phyloP scores from a whole-genome alignment of 1,140 invertebrate species.

The Drosophila sproati region DNA sequence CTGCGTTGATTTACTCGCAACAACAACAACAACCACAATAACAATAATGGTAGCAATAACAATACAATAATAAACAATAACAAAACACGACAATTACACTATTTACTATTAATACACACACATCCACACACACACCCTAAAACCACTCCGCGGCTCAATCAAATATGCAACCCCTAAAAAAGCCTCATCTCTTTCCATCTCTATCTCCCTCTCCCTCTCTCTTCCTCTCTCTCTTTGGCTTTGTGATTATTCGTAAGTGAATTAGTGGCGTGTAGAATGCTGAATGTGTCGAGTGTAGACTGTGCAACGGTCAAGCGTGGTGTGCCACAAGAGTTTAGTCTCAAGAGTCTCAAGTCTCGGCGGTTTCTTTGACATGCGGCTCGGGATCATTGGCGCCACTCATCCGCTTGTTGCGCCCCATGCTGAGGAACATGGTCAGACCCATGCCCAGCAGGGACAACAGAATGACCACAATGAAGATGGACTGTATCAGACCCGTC shows the following conservation, averaged over 20 bases:
- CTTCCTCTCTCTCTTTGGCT: not conserved
- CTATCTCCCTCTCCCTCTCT: not conserved
- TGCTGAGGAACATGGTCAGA: conserved; percentile 32
- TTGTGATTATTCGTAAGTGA: conserved; percentile 73
- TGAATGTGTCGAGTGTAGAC: conserved; percentile 4
- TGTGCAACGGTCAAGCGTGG: conserved; percentile 36
- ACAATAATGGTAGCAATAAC: conserved; percentile 29
- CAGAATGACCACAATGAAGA: conserved; percentile 21
- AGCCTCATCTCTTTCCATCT: not conserved
- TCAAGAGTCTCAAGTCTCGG: conserved; percentile 27
- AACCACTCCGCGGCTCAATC: not conserved
- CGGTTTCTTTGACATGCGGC: conserved; percentile 38
- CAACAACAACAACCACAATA: conserved; percentile 30
- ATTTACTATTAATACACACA: conserved; percentile 61
- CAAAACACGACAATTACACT: conserved; percentile 77
- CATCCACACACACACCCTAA: not conserved
- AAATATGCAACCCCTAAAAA: conserved; percentile 2
- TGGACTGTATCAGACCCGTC: conserved; percentile 14
- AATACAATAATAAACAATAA: conserved; percentile 59
- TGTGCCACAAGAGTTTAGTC: conserved; percentile 25
- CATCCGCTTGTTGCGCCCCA: conserved; percentile 30
- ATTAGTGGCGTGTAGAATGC: conserved; percentile 57
- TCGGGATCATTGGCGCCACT: conserved; percentile 31
- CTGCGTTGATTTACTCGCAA: conserved; percentile 1
- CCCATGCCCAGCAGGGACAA: conserved; percentile 28